phyloP scores from a whole-genome alignment of 1,140 invertebrate species.

The Laupala kohalensis region DNA sequence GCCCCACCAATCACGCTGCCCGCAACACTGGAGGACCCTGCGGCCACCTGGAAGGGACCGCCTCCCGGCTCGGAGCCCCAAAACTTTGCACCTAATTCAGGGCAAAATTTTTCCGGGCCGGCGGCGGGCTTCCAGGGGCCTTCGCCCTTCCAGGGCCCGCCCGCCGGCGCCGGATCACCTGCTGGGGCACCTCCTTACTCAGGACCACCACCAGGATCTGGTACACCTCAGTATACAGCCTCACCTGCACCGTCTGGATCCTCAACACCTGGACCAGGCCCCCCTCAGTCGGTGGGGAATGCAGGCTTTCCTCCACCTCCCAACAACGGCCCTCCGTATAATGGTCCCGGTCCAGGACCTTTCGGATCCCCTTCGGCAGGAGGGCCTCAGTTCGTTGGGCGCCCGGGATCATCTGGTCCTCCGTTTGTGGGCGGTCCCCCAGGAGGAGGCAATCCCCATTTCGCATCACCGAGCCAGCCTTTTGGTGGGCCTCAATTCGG shows the following conservation, averaged over 20 bases:
- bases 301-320: conserved; percentile 47
- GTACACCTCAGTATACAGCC: conserved; percentile 58
- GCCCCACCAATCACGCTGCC: conserved; percentile 46
- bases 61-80: conserved; percentile 47
- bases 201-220: conserved; percentile 49
- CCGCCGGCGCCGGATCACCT: conserved; percentile 48
- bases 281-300: conserved; percentile 31
- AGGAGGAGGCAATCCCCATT: conserved; percentile 46
- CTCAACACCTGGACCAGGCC: conserved; percentile 52
- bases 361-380: conserved; percentile 51
- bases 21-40: conserved; percentile 53
- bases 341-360: conserved; percentile 43
- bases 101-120: conserved; percentile 40
- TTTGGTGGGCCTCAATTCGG: conserved; percentile 49
- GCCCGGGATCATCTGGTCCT: conserved; percentile 53
- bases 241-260: conserved; percentile 62
- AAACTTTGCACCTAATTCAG: conserved; percentile 40
- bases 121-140: conserved; percentile 43
- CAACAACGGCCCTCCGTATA: conserved; percentile 46
- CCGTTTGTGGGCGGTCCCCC: conserved; percentile 44
- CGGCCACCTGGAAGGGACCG: conserved; percentile 51
- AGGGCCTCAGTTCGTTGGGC: conserved; percentile 44
- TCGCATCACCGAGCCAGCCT: conserved; percentile 45
- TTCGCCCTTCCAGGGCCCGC: conserved; percentile 42
- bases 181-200: conserved; percentile 46